Evolutionary conservation across 2,113 vertebrate genomes (phyloP).

Genomic region (Orthochromis indermauri): DNA sequence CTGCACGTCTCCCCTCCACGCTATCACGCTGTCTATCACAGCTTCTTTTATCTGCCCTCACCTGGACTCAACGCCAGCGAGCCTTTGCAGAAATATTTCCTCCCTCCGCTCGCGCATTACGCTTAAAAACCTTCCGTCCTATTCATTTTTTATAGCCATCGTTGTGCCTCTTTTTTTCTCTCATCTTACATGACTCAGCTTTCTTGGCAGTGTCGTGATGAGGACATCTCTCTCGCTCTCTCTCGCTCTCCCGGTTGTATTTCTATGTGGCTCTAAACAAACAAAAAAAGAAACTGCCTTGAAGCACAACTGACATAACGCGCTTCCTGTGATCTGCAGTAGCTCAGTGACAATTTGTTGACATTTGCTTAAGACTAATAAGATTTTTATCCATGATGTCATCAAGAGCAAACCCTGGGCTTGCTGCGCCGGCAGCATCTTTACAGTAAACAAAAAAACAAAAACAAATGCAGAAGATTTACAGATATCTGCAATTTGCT

Average conservation of each 20-base stretch:
- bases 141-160: constrained; percentile 25
- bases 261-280: background rate
- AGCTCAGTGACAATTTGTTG: constrained; percentile 1
- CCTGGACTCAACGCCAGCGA: background rate
- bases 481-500: background rate
- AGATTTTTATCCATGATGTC: background rate
- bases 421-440: background rate
- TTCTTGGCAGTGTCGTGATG: constrained; percentile 48
- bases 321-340: background rate
- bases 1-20: background rate
- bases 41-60: background rate
- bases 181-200: constrained; percentile 68
- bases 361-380: background rate
- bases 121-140: background rate
- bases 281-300: background rate
- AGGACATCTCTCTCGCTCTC: constrained; percentile 1
- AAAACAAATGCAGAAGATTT: background rate
- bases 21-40: background rate
- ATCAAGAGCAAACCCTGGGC: background rate
- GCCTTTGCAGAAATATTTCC: background rate
- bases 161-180: constrained; percentile 4
- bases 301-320: background rate
- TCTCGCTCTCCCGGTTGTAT: background rate
- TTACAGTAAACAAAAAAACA: background rate
- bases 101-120: background rate